These are phyloP conservation scores for Peromyscus melanophrys DNA, from an alignment of 2,797 vertebrate genomes.

Conservation along the genomic window DNA sequence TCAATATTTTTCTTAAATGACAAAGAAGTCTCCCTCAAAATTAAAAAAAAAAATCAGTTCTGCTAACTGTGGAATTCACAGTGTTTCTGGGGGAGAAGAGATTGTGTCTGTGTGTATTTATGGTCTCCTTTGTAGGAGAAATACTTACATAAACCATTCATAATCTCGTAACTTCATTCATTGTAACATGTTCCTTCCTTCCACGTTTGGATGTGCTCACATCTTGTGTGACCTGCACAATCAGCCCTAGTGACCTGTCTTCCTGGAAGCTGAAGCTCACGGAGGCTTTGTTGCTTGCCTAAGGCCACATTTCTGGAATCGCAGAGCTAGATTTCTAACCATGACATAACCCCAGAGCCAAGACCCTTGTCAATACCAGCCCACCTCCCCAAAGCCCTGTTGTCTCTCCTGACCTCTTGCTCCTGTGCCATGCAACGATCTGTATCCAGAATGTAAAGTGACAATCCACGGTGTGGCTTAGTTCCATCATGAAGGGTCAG, in stretches of 20 bases:
- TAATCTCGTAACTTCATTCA: neutral
- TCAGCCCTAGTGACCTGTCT: neutral
- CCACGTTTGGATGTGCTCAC: neutral
- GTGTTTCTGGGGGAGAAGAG: neutral
- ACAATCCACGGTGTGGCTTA: neutral
- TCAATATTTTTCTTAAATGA: constrained; percentile 44
- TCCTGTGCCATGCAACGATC: neutral
- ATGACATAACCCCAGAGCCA: neutral
- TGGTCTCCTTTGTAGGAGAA: neutral
- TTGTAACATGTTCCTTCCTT: constrained; percentile 20
- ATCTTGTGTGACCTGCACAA: neutral
- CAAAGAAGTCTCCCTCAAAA: constrained; percentile 30
- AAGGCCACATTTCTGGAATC: neutral
- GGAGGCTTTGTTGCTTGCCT: constrained; percentile 47
- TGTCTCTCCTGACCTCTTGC: neutral
- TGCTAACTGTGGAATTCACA: constrained; percentile 28
- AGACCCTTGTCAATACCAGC: neutral
- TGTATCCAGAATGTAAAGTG: neutral
- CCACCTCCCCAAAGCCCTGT: neutral
- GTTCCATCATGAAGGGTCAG: neutral
- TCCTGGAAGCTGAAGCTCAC: constrained; percentile 26
- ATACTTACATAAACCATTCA: constrained; percentile 47
- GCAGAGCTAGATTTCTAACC: neutral
- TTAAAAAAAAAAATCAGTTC: neutral
- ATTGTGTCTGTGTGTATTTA: neutral